Conservation (phyloP, 1,140 invertebrate genomes). For the Listronotus bonariensis region DNA sequence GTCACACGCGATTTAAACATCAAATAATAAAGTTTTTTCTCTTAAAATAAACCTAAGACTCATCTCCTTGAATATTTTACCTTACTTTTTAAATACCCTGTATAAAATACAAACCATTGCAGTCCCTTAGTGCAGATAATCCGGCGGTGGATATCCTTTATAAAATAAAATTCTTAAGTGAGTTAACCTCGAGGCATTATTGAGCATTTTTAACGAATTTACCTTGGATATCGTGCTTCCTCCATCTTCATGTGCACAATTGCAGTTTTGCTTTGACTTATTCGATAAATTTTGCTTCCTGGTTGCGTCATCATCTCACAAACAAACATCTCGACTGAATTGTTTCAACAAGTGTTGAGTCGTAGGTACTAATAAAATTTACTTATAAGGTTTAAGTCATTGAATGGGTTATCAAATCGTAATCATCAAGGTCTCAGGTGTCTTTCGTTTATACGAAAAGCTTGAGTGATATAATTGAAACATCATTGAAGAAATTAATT, state of each 20-base stretch:
- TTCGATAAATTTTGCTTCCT: slow-evolving; percentile 6
- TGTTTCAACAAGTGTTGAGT: neutral
- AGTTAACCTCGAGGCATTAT: slow-evolving; percentile 14
- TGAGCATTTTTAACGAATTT: slow-evolving; percentile 8
- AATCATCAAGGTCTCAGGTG: too few relatives aligned
- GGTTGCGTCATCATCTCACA: slow-evolving; percentile 9
- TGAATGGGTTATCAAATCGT: too few relatives aligned
- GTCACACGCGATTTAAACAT: too few relatives aligned
- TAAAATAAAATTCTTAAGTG: slow-evolving; percentile 13
- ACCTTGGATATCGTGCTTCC: slow-evolving; percentile 11
- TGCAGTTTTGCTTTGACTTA: slow-evolving; percentile 7
- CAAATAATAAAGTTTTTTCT: too few relatives aligned
- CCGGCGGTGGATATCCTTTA: slow-evolving; percentile 2
- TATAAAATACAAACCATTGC: too few relatives aligned
- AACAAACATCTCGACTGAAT: neutral
- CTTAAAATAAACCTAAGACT: too few relatives aligned
- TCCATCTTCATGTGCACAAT: slow-evolving; percentile 7
- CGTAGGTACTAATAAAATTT: neutral
- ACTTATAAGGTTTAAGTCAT: too few relatives aligned
- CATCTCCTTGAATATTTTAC: too few relatives aligned
- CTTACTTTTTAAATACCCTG: too few relatives aligned
- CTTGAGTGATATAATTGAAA: too few relatives aligned
- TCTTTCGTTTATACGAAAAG: too few relatives aligned
- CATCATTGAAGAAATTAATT: too few relatives aligned
- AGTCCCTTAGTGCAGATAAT: neutral